Evolutionary conservation across 2,888 invertebrate genomes (phyloP), one percentile per base, ranked within the genome.

Genomic region (Leptopilina myrica): DNA sequence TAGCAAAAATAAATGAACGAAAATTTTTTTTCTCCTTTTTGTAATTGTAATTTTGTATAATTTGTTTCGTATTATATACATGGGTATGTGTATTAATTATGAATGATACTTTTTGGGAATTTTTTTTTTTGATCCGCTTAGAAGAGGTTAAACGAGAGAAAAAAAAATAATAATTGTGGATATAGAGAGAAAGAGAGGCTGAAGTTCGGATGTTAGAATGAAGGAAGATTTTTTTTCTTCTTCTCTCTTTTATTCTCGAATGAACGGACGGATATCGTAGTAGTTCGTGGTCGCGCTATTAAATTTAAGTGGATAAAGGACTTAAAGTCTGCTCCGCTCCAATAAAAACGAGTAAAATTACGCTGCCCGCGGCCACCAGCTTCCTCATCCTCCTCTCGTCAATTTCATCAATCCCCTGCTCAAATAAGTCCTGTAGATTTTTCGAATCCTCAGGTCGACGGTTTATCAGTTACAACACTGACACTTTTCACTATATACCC

Each of bases 281-380:
- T 65, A 40, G 65, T 65, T 65, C 65, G 65, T 65, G 65, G 81
- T 82, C 83, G 84, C 85, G 86, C 89, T 87, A 89, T 90, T 90
- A 90, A 90, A 89, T 89, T 88, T 89, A 89, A 90, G 89, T 89
- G 90, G 90, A 90, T 90, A 89, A 90, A 87, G 85, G 88, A 85
- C 87, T 88, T 88, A 88, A 88, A 88, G 87, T 88, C 87, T 84
- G 86, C 86, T 80, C 83, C 85, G 84, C 84, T 86, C 86, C 87
- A 87, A 90, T 90, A 89, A 90, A 90, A 90, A 89, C 86, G 86
- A 85, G 87, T 87, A 86, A 88, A 89, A 90, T 90, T 89, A 88
- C 88, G 86, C 85, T 85, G 86, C 84, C 84, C 81, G 79, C 80
- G 81, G 85, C 83, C 81, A 81, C 77, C 69, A 81, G 65, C 65